Evolutionary conservation across 2,888 invertebrate species (phyloP).

Genomic region (Amblyjoppa proteus): DNA sequence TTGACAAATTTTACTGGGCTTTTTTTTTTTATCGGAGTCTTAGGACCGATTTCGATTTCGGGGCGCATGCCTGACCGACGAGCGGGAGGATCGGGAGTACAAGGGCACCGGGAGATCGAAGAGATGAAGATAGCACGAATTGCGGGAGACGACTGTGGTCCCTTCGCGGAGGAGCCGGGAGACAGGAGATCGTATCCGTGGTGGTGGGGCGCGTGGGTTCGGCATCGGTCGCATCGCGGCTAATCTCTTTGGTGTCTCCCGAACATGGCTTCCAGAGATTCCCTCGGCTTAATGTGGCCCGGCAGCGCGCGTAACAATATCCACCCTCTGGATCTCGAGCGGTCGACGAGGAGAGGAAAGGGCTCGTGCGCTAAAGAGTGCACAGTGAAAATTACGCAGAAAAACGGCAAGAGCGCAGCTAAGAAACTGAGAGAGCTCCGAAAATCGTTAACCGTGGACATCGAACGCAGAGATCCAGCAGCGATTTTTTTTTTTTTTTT

Average conservation of each 20-base stretch:
- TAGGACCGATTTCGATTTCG: constrained; percentile 21
- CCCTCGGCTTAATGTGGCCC: constrained; percentile 71
- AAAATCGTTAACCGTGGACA: background rate
- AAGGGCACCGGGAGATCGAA: constrained; percentile 60
- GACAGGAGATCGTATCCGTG: constrained; percentile 72
- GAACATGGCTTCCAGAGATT: constrained; percentile 72
- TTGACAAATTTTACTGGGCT: too few species aligned
- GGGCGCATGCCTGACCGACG: constrained; percentile 43
- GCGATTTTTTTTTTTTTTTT: background rate
- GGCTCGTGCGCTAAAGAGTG: background rate
- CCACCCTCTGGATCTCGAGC: constrained; percentile 29
- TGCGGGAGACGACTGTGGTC: constrained; percentile 56
- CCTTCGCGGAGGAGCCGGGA: constrained; percentile 43
- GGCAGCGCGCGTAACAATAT: constrained; percentile 16
- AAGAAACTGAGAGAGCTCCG: background rate
- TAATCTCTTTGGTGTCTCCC: constrained; percentile 76
- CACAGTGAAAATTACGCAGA: constrained; percentile 14
- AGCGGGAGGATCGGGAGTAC: constrained; percentile 50
- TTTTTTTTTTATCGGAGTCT: background rate
- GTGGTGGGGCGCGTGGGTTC: constrained; percentile 68
- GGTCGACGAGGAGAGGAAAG: constrained; percentile 11
- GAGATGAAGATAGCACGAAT: constrained; percentile 58
- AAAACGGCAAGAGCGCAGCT: background rate
- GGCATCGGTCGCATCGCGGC: constrained; percentile 58
- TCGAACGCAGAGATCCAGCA: background rate